These are phyloP conservation scores for Hyppa rectilinea DNA, from an alignment of 2,888 invertebrate species.

Conservation along the genomic window DNA sequence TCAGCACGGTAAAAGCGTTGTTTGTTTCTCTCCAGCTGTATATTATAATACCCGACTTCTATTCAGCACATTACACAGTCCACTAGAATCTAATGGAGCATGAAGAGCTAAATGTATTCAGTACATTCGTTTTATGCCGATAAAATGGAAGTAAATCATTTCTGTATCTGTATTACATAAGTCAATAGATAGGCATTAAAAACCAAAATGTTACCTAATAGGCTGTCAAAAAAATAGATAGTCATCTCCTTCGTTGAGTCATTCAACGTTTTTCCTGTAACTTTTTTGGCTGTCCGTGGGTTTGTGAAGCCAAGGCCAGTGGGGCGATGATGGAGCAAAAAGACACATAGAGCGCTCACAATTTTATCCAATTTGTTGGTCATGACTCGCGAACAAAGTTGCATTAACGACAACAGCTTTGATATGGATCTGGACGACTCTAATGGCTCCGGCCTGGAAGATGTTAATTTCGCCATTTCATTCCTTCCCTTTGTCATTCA, in stretches of 20 bases:
- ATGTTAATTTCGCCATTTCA: constrained; percentile 50
- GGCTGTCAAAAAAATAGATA: constrained; percentile 54
- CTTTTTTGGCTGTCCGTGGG: constrained; percentile 60
- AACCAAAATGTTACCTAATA: constrained; percentile 51
- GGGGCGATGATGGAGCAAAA: constrained; percentile 67
- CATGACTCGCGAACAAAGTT: constrained; percentile 48
- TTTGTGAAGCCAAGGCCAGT: constrained; percentile 69
- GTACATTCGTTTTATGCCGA: constrained; percentile 13
- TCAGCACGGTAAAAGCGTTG: neutral
- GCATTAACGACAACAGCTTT: constrained; percentile 37
- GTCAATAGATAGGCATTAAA: constrained; percentile 10
- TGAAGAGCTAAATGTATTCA: constrained; percentile 35
- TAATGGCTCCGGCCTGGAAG: constrained; percentile 38
- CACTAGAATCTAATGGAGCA: constrained; percentile 26
- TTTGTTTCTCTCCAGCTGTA: constrained; percentile 19
- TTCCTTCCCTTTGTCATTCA: constrained; percentile 35
- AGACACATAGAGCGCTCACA: constrained; percentile 36
- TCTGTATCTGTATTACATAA: constrained; percentile 13
- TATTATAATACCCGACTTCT: constrained; percentile 19
- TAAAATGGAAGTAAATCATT: constrained; percentile 27
- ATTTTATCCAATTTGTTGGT: constrained; percentile 45
- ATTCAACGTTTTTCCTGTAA: constrained; percentile 65
- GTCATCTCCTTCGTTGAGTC: constrained; percentile 62
- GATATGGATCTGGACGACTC: constrained; percentile 35
- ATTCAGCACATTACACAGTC: constrained; percentile 28